Conservation (phyloP, 1,140 invertebrate species). For the Trichomalopsis sarcophagae region DNA sequence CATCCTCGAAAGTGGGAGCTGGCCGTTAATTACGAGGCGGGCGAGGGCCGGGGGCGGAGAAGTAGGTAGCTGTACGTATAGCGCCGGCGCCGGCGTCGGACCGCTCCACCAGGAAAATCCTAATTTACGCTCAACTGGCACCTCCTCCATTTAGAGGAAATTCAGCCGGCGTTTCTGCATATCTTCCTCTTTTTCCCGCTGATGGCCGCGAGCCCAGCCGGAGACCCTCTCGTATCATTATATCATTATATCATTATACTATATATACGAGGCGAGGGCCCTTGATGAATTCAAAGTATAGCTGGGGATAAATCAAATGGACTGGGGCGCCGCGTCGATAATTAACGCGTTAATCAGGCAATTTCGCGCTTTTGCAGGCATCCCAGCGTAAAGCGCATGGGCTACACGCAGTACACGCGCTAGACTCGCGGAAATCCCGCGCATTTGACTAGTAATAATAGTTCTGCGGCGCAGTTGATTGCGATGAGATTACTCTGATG, state of each 20-base stretch:
- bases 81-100: too few relatives aligned
- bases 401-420: neutral
- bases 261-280: too few relatives aligned
- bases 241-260: too few relatives aligned
- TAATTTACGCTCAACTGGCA: slow-evolving; percentile 1
- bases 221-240: too few relatives aligned
- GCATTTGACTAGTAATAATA: slow-evolving; percentile 1
- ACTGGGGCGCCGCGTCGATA: neutral
- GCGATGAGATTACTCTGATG: neutral
- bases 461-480: neutral
- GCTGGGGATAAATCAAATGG: too few relatives aligned
- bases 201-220: too few relatives aligned
- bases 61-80: neutral
- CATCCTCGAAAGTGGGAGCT: neutral
- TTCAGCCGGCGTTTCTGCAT: neutral
- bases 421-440: neutral
- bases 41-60: neutral
- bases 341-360: neutral
- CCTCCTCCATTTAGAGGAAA: neutral
- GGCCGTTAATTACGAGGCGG: neutral
- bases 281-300: too few relatives aligned
- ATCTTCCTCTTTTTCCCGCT: neutral
- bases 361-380: neutral
- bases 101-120: neutral
- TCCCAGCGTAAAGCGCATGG: neutral